A percentile compares a stretch with the other conserved stretches of the same genome.
These are phyloP conservation scores for Brenthis ino DNA, from an alignment of 2,888 invertebrate genomes.

Conservation along the genomic window DNA sequence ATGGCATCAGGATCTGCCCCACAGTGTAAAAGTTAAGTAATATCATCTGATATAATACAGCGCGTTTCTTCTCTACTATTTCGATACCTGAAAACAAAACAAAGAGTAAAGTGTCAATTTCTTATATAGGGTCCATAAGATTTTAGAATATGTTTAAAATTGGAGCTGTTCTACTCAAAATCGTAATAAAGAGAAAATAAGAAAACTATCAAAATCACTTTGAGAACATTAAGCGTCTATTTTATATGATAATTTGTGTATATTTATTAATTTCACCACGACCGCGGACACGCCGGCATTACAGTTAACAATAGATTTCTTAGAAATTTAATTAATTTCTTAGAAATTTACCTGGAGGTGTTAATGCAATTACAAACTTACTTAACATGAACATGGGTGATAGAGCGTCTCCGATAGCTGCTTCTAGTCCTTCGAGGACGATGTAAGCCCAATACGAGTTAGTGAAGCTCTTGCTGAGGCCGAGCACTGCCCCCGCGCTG, in stretches of 20 bases:
- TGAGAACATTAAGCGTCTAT: too few species aligned
- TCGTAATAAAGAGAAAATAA: too few species aligned
- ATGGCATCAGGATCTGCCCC: slow-evolving; percentile 70
- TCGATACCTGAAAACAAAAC: slow-evolving; percentile 62
- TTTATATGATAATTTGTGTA: too few species aligned
- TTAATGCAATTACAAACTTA: slow-evolving; percentile 46
- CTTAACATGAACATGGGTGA: slow-evolving; percentile 77
- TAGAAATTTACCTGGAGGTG: too few species aligned
- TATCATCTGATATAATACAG: slow-evolving; percentile 72
- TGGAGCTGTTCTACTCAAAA: too few species aligned
- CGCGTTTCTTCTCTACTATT: slow-evolving; percentile 69
- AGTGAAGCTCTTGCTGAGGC: slow-evolving; percentile 67
- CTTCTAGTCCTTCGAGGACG: slow-evolving; percentile 63
- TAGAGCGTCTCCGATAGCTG: slow-evolving; percentile 71
- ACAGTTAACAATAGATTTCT: too few species aligned
- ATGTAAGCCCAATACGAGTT: slow-evolving; percentile 66
- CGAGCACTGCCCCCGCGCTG: slow-evolving; percentile 67
- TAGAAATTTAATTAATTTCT: too few species aligned
- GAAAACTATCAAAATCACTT: too few species aligned
- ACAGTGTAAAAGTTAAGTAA: slow-evolving; percentile 71
- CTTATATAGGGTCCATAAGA: neutral
- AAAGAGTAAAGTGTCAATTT: neutral
- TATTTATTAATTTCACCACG: too few species aligned
- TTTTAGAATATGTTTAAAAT: too few species aligned
- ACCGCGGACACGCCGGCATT: too few species aligned